Percentiles rank a stretch among this genome's conserved stretches.
Conservation (phyloP, 2,113 vertebrate genomes). For the Lutjanus erythropterus region DNA sequence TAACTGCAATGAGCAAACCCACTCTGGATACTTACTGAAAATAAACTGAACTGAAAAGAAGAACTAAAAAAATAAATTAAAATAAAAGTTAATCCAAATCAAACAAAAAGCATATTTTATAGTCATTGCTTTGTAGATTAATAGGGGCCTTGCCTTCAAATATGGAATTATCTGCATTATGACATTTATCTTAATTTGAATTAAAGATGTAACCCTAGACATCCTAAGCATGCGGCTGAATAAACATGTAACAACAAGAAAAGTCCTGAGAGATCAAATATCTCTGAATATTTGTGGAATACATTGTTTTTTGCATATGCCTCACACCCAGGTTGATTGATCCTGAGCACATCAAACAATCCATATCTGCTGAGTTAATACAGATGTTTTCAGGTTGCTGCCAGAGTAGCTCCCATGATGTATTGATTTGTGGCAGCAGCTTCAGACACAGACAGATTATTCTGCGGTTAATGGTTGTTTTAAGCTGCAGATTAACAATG, state of each 20-base stretch:
- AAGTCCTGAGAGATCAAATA: not conserved
- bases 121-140: not conserved
- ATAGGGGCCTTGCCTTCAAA: not conserved
- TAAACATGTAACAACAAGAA: not conserved
- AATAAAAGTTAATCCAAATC: no score
- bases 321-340: not conserved
- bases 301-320: no score
- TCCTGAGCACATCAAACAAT: not conserved
- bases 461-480: constrained; percentile 69
- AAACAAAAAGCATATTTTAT: no score
- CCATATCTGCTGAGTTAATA: not conserved
- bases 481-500: constrained; percentile 79
- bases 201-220: no score
- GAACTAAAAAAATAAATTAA: no score
- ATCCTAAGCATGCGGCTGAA: no score
- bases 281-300: not conserved
- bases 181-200: not conserved
- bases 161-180: no score
- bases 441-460: constrained; percentile 65
- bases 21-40: no score
- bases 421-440: constrained; percentile 60
- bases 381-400: constrained; percentile 24
- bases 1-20: no score
- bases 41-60: no score
- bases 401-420: constrained; percentile 35